phyloP scores from a whole-genome alignment of 2,797 vertebrate genomes.

The Aeoliscus strigatus region DNA sequence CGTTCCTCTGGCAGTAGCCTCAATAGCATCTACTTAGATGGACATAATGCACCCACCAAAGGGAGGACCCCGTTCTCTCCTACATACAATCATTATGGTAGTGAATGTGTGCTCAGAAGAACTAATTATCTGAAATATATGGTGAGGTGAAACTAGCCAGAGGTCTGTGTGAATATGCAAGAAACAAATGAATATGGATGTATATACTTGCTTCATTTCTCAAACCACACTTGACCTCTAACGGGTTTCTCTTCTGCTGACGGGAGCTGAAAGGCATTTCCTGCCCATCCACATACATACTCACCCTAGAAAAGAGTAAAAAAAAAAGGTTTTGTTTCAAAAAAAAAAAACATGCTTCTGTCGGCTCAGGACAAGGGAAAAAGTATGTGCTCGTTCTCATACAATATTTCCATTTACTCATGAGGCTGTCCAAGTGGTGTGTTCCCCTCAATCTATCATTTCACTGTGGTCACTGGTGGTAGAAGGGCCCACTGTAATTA shows the following conservation, averaged over 20 bases:
- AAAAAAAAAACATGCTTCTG: conserved; percentile 31
- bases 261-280: conserved; percentile 63
- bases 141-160: conserved; percentile 46
- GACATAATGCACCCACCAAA: conserved; percentile 33
- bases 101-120: conserved; percentile 56
- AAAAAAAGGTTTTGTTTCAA: conserved; percentile 31
- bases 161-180: conserved; percentile 57
- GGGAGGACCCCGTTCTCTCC: conserved; percentile 43
- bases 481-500: conserved; percentile 62
- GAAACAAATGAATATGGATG: conserved; percentile 72
- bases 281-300: conserved; percentile 52
- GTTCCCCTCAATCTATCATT: conserved; percentile 70
- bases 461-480: conserved; percentile 60
- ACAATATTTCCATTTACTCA: conserved; percentile 73
- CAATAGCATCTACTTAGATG: conserved; percentile 54
- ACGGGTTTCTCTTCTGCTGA: conserved; percentile 59
- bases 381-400: conserved; percentile 64
- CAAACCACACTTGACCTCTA: conserved; percentile 58
- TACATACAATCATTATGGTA: conserved; percentile 55
- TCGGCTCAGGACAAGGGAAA: conserved; percentile 47
- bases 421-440: conserved; percentile 58
- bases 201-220: conserved; percentile 63
- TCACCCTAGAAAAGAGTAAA: conserved; percentile 31
- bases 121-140: conserved; percentile 64
- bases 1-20: conserved; percentile 35